These are phyloP conservation scores for Pteropus rufus DNA, from an alignment of 2,797 vertebrate genomes.

Conservation along the genomic window DNA sequence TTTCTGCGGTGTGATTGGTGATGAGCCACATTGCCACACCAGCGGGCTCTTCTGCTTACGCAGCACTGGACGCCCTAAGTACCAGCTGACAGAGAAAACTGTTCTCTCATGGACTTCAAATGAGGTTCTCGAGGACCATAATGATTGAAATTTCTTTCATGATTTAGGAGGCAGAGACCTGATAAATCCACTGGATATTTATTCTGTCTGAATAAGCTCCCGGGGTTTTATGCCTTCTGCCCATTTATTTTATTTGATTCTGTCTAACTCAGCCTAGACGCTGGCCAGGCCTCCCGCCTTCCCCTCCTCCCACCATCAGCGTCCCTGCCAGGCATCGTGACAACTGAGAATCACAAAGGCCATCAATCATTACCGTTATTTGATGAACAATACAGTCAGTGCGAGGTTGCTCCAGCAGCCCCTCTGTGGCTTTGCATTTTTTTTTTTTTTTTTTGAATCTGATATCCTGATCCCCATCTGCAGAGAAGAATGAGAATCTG, in stretches of 20 bases:
- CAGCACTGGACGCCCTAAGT: neutral
- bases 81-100: neutral
- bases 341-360: constrained; percentile 37
- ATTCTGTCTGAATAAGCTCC: constrained; percentile 16
- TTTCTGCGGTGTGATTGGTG: neutral
- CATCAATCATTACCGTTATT: neutral
- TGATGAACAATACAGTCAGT: neutral
- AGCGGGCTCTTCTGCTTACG: neutral
- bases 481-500: neutral
- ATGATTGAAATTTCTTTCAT: neutral
- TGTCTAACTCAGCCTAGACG: constrained; percentile 26
- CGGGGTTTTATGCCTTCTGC: neutral
- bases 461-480: neutral
- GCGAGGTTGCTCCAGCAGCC: neutral
- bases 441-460: too few species aligned
- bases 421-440: neutral
- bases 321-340: constrained; percentile 44
- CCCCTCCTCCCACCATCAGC: neutral
- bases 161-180: neutral
- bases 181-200: constrained; percentile 39
- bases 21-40: neutral
- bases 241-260: constrained; percentile 45
- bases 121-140: neutral
- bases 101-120: neutral
- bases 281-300: constrained; percentile 6